Percentiles rank a stretch among this genome's conserved stretches.
Conservation (phyloP, 2,797 vertebrate species). For the Eulemur coronatus region DNA sequence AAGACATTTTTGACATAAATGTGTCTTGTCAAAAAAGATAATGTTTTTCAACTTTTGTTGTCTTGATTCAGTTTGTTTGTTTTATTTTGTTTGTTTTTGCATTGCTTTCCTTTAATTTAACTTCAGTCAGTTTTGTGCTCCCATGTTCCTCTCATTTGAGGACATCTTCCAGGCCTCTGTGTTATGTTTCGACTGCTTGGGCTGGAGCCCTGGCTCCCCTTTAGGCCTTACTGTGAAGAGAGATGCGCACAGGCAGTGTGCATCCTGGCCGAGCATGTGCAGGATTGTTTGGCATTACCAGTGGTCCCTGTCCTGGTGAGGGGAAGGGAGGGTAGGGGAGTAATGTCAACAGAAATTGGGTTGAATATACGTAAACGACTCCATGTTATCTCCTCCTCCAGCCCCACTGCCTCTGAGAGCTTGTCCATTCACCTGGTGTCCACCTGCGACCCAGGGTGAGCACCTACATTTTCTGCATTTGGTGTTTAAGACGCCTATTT, state of each 20-base stretch:
- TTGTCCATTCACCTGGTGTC: too few relatives aligned
- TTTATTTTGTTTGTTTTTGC: neutral
- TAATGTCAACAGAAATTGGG: neutral
- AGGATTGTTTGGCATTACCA: neutral
- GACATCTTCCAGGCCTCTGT: neutral
- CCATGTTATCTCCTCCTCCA: neutral
- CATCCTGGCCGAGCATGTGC: too few relatives aligned
- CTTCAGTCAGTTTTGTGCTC: neutral
- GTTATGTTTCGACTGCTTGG: neutral
- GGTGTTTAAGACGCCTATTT: neutral
- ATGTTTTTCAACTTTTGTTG: neutral
- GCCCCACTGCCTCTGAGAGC: neutral
- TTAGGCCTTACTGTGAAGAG: neutral
- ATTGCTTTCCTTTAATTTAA: neutral
- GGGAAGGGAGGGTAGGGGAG: neutral
- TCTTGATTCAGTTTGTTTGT: neutral
- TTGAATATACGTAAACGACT: neutral
- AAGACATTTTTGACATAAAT: neutral
- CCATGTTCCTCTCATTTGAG: neutral
- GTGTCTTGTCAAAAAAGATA: neutral
- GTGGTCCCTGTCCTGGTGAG: neutral
- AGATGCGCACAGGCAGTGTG: rapidly evolving
- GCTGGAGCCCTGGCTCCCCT: too few relatives aligned
- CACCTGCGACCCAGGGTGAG: neutral
- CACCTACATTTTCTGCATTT: neutral